Evolutionary conservation across 2,113 vertebrate species (phyloP).

Genomic region (Aleadryas rufinucha): DNA sequence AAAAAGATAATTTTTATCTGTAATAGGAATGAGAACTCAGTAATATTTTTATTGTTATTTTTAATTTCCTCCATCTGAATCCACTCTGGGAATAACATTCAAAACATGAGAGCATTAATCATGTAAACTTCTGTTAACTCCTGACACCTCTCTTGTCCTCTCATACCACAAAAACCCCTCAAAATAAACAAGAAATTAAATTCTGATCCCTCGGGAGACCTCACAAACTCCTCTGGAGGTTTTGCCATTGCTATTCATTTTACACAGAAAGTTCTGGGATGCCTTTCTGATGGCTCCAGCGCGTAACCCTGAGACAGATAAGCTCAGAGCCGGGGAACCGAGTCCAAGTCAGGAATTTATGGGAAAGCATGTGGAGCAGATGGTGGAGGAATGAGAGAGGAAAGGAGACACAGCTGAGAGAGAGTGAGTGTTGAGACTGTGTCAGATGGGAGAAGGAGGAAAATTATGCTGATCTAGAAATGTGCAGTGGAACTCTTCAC

Average conservation of each 20-base stretch:
- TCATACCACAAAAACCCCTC: not conserved
- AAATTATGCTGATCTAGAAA: conserved; percentile 57
- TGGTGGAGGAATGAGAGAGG: conserved; percentile 60
- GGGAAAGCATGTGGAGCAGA: conserved; percentile 58
- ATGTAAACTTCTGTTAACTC: conserved; percentile 15
- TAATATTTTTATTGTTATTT: not conserved
- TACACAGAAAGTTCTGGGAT: conserved; percentile 11
- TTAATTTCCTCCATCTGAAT: not conserved
- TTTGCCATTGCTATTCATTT: not conserved
- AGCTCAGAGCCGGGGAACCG: not conserved
- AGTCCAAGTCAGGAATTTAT: conserved; percentile 45
- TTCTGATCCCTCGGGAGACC: conserved; percentile 1
- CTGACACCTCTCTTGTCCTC: conserved; percentile 31
- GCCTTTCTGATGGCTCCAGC: conserved; percentile 29
- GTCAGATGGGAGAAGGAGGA: conserved; percentile 60
- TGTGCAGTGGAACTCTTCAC: not conserved
- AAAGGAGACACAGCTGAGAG: conserved; percentile 57
- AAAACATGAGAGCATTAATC: not conserved
- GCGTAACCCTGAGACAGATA: conserved; percentile 30
- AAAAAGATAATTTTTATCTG: not conserved
- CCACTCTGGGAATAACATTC: not conserved
- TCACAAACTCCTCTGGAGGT: not conserved
- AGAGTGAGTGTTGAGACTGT: conserved; percentile 47
- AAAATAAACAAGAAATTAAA: conserved; percentile 44
- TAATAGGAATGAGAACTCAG: not conserved